Base-by-base conservation (phyloP, 2,888 invertebrate species). In the Epistrophella euchroma region DNA sequence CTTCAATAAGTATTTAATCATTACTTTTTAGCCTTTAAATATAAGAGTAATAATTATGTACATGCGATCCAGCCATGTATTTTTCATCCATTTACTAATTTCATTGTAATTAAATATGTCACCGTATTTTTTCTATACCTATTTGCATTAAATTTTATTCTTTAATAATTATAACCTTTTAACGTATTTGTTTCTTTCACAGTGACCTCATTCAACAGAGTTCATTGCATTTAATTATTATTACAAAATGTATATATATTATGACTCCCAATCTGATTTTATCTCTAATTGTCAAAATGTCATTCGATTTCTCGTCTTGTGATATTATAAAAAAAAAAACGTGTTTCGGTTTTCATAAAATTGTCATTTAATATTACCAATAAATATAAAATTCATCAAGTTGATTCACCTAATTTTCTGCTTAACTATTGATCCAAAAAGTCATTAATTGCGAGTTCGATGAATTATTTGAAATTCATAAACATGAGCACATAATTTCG, bases 341-440 rank as follows among this genome's bases (percentile, higher is more conserved):
- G 60, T 22, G 60, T 62, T 62, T 58, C 37, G 37, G 22, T 58
- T 58, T 58, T 37, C 9, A 19, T 37, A 13, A 19, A 32, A 58
- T 15, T 62, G 60, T 62, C n/a, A 62, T 25, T 62, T 25, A 25
- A 43, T 10, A 19, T 4, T 22, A 22, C 13, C 6, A 22, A 6
- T 22, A 22, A 45, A 32, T 32, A 56, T 17, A 37, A 17, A 58
- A 55, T 15, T 22, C 15, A 2, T 3, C 15, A 62, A 62, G 60
- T 47, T 64, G 28, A 45, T 45, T 45, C 64, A 64, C 64, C 60
- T 25, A 64, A 45, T 64, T 64, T 64, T 64, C 17, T 28, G 62
- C n/a, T 43, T 25, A 28, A 37, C n/a, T 25, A 45, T 43, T 62
- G 43, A 62, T 28, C 62, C 28, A 43, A 43, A 9, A 32, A 32